Base-by-base conservation (phyloP, 2,113 vertebrate genomes). In the Elgaria multicarinata region DNA sequence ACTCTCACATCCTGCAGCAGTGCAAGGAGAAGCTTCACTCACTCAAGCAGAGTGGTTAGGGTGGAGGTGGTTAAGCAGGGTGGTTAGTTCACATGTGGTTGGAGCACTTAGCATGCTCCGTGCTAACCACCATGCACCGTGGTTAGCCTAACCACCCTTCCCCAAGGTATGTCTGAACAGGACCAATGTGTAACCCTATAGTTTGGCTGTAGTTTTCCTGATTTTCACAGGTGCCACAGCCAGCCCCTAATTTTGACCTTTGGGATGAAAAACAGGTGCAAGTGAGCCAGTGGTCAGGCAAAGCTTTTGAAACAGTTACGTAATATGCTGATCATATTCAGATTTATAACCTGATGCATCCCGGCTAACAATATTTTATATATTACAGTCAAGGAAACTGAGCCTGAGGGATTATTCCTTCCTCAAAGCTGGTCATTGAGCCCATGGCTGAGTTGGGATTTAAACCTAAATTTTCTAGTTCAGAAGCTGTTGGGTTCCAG, bases 201-300 rank as follows among this genome's bases (percentile, higher is more conserved):
- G 84, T 39, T 46, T 88, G 46, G 50, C 18, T 92, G 18, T 4
- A 31, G 83, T 77, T 31, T 75, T 90, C 6, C 6, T 39, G 75
- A 33, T 83, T 90, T 96, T 81, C 24, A 66, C 2, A 78, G 24
- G 1, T 85, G 58, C n/a, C 53, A 33, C 71, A 64, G 26, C 31
- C n/a, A 69, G 71, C 33, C 31, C 22, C 28, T 22, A 74, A 1
- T 71, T 22, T 88, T 71, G 26, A 44, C 50, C 14, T 44, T 33
- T 53, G n/a, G 75, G 44, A 16, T 84, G 10, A 76, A 55, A 87
- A 87, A 36, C 20, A 88, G 16, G 8, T 3, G 20, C 85, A 90
- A 86, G 0, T 28, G 36, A 81, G 78, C 1, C 0, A 83, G 8
- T 12, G 92, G 33, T 86, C 67, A 26, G 90, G 79, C 18, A 9